phyloP scores from a whole-genome alignment of 2,888 invertebrate species.

The Lasius fuliginosus region DNA sequence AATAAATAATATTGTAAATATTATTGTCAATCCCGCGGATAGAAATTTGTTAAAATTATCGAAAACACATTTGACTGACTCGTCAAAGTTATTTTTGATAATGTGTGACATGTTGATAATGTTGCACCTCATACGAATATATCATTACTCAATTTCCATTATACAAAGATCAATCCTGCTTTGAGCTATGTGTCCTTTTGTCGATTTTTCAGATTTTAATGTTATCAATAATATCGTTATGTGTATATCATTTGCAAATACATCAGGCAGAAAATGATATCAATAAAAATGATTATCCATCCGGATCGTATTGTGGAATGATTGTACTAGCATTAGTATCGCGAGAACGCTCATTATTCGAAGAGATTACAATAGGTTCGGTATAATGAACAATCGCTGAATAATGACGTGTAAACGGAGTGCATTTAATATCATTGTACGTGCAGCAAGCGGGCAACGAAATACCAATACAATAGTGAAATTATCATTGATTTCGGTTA shows the following conservation, averaged over 20 bases:
- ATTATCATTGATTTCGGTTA: slow-evolving; percentile 26
- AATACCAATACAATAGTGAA: slow-evolving; percentile 1
- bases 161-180: neutral
- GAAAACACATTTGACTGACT: neutral
- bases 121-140: neutral
- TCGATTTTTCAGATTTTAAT: slow-evolving; percentile 8
- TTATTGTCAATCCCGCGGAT: neutral
- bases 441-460: neutral
- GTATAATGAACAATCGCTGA: slow-evolving; percentile 26
- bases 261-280: neutral
- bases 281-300: slow-evolving; percentile 31
- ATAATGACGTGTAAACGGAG: slow-evolving; percentile 33
- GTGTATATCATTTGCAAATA: neutral
- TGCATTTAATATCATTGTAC: neutral
- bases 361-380: slow-evolving; percentile 38
- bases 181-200: neutral
- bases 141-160: neutral
- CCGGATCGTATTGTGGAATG: slow-evolving; percentile 5
- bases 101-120: neutral
- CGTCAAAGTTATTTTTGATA: neutral
- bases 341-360: slow-evolving; percentile 40
- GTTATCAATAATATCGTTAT: slow-evolving; percentile 21
- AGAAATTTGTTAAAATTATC: neutral
- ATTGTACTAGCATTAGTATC: slow-evolving; percentile 46
- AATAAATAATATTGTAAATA: neutral